Evolutionary conservation across 2,113 vertebrate species (phyloP).

Genomic region (Trochalopteron elliotii): DNA sequence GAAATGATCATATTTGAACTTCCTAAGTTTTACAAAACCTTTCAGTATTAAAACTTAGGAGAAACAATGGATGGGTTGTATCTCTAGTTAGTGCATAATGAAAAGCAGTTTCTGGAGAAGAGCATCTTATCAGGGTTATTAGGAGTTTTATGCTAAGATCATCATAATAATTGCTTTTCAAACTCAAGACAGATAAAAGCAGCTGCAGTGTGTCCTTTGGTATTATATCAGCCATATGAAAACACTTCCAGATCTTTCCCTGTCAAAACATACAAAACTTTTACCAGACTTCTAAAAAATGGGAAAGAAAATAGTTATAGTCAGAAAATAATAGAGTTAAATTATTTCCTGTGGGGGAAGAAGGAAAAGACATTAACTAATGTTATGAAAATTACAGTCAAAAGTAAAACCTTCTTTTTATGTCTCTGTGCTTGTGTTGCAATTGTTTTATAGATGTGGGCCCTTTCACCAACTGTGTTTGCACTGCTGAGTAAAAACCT

Average conservation of each 20-base stretch:
- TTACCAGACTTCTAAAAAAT: background rate
- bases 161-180: background rate
- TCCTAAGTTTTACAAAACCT: background rate
- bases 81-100: background rate
- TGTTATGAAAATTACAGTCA: background rate
- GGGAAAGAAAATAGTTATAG: background rate
- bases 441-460: constrained; percentile 91
- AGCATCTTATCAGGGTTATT: background rate
- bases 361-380: background rate
- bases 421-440: background rate
- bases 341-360: background rate
- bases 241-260: background rate
- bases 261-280: background rate
- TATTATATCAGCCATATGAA: background rate
- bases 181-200: background rate
- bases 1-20: background rate
- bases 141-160: background rate
- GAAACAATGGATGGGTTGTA: background rate
- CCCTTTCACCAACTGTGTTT: constrained; percentile 94
- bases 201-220: background rate
- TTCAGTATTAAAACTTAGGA: background rate
- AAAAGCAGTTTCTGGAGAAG: background rate
- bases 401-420: background rate
- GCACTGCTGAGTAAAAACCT: constrained; percentile 94
- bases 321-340: background rate